Evolutionary conservation across 2,113 vertebrate species (phyloP), one percentile per base, ranked within the genome.

Genomic region (Chaenogobius annularis): DNA sequence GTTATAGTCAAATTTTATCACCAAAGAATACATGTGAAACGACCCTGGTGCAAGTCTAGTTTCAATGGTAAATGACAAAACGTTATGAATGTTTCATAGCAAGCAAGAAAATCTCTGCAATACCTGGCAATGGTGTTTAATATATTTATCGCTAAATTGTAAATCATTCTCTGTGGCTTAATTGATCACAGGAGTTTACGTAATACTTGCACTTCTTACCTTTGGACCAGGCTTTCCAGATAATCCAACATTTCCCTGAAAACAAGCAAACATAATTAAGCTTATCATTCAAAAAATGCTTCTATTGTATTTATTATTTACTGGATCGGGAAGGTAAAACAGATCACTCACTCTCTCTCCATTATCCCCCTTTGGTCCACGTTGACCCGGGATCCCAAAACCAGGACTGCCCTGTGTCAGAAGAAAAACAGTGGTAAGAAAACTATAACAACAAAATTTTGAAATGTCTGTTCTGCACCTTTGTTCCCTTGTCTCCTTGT

Each of bases 141-240:
- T 40, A 40, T 7, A 3, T 40, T 40, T 40, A 40, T 40, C 37
- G 37, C 8, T 9, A 0, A 0, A 40, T 40, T 40, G 37, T 40
- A 40, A 40, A 40, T 40, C 35, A 35, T 35, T 35, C 37, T 40
- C 37, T 7, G 37, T 40, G 37, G 37, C 37, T 40, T 40, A 31
- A 31, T 2, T 31, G 26, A 31, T 31, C 26, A 31, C 26, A 7
- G 37, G 37, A 40, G 37, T 40, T 40, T 40, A 40, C 37, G 7
- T 40, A 9, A 40, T 40, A 40, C 6, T 40, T 9, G 37, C 26
- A 31, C 8, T 1, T 63, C 89, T 92, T 85, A 96, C 96, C 91
- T 95, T 96, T 78, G 90, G 92, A n/a, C 95, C 96, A 14, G 94
- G 94, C 82, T 94, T 96, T 67, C 96, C 96, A 48, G 96, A 96